Evolutionary conservation across 2,113 vertebrate genomes (phyloP), one percentile per base, ranked within the genome.

Genomic region (Lanius ludovicianus): DNA sequence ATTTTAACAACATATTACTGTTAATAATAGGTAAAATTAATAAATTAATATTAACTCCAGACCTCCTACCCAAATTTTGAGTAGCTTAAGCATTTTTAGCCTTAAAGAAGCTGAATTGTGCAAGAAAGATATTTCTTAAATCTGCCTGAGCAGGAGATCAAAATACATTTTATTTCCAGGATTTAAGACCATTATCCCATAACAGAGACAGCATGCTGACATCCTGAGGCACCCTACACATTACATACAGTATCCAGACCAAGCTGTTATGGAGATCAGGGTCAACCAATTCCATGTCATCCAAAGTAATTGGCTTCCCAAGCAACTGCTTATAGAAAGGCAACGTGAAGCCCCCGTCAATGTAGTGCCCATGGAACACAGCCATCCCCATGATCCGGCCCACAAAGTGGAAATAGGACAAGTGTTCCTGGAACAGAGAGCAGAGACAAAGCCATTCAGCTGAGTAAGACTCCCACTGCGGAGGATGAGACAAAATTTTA

Each of bases 311-410:
- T 88, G 99, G 98, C 97, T 99, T 99, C 59, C 99, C 99, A 65
- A 99, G 98, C 98, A 99, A 96, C 98, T 99, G 99, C 92, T 99
- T 99, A 90, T 99, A 99, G 98, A 99, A 99, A 77, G 99, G 99
- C 60, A 99, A 94, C 0, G 99, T 99, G 94, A 99, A 99, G 93
- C 99, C 99, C 6, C 99, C 99, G 12, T 99, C 99, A 1, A 99
- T 99, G 95, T 99, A 99, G 98, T 99, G 99, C 76, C 99, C 99
- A 0, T 99, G 99, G 96, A 99, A 99, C 92, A 99, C 99, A 8
- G 99, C 99, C 99, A 99, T 99, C 31, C 99, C 99, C 99, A 99
- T 99, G 94, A 99, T 99, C 60, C 99, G 98, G 15, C 99, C 99
- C 86, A 99, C 99, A 20, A 99, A 99, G 96, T 99, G 99, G 97